A percentile compares a stretch with the other conserved stretches of the same genome.
phyloP scores from a whole-genome alignment of 2,888 invertebrate species.

The Temnothorax rugatulus region DNA sequence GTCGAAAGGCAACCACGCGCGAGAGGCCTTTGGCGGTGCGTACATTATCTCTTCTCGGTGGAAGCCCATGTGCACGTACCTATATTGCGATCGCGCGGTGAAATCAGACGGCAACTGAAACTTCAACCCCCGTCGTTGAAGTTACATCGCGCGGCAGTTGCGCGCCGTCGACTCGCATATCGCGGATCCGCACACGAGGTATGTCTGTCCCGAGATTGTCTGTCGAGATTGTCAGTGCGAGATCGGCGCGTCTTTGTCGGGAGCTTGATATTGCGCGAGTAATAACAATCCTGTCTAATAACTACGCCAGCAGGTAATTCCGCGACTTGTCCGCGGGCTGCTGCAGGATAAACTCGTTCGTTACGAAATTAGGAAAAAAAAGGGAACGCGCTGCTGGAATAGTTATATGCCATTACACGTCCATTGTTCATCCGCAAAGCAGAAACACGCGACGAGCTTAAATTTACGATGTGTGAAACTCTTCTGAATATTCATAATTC shows the following conservation, averaged over 20 bases:
- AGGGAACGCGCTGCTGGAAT: not conserved
- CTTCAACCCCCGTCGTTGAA: constrained; percentile 50
- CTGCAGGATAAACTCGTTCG: not conserved
- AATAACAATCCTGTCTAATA: constrained; percentile 17
- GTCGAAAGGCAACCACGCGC: not conserved
- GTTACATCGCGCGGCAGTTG: constrained; percentile 44
- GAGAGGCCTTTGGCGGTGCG: not conserved
- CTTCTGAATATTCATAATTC: constrained; percentile 83
- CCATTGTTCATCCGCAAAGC: constrained; percentile 19
- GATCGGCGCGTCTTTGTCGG: not conserved
- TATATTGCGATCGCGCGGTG: constrained; percentile 46
- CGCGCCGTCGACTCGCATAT: constrained; percentile 48
- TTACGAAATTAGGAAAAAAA: not conserved
- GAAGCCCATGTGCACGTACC: constrained; percentile 42
- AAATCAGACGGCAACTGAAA: constrained; percentile 64
- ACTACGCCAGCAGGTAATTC: not conserved
- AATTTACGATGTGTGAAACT: constrained; percentile 79
- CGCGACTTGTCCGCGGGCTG: not conserved
- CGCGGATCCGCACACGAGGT: constrained; percentile 36
- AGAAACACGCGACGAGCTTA: constrained; percentile 66
- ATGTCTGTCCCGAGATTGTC: constrained; percentile 21
- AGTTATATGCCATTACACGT: constrained; percentile 17
- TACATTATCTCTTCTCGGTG: not conserved
- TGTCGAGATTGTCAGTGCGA: constrained; percentile 31
- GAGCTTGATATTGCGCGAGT: not conserved